Evolutionary conservation across 2,888 invertebrate genomes (phyloP), one percentile per base, ranked within the genome.

Genomic region (Drosophila colorata): DNA sequence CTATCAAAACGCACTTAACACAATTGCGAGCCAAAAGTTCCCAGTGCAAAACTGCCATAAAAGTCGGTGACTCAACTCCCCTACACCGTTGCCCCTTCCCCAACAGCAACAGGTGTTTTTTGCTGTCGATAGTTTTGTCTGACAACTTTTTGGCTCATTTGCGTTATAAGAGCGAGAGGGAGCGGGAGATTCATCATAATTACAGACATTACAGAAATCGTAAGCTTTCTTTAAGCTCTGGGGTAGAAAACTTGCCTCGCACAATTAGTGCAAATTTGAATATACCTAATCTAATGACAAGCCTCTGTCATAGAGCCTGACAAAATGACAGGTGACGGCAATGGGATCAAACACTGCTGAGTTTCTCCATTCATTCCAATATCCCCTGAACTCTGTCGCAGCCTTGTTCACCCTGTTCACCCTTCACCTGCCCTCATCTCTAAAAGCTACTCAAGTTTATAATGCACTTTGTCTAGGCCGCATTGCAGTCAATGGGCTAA

Each of bases 1-100:
- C 88, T 73, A 87, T 83, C 88, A 83, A 87, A 83, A 71, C 73
- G 74, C 86, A 83, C 82, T 83, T 87, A 82, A 87, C 88, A 83
- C 88, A 78, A 87, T 87, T 87, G 88, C 64, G 33, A 74, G 73
- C 69, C 86, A 78, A 87, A 83, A 87, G 88, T 85, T 83, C 88
- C 73, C 51, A 85, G 67, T 69, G 52, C 80, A 71, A 57, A 80
- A 73, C 77, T 80, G 78, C 67, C 80, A 76, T 83, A 81, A 83
- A 82, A 83, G 69, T 73, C 65, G 64, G 69, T 67, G 80, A 80
- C 71, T 87, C 57, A 66, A 66, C 56, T 53, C 48, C 52, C 20
- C 16, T 20, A 13, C 23, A 8, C 35, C 20, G 1, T n/a, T 48
- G 7, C 9, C 18, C n/a, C n/a, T n/a, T 9, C 18, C 28, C 28